Percentiles rank a stretch among this genome's conserved stretches.
These are phyloP conservation scores for Microtus ochrogaster DNA, from an alignment of 2,113 vertebrate species.

Conservation along the genomic window DNA sequence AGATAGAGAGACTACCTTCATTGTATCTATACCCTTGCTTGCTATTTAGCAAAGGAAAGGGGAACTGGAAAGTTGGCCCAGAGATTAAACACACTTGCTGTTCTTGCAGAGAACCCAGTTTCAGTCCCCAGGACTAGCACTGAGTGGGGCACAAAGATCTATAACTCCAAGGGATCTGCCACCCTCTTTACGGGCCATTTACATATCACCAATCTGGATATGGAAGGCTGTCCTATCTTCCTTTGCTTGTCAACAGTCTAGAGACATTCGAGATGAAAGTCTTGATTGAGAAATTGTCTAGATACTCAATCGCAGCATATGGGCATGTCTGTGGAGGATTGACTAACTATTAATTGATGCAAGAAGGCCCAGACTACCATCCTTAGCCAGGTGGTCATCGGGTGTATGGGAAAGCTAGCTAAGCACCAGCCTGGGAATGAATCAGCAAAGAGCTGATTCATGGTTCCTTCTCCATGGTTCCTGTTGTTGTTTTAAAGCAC, in stretches of 20 bases:
- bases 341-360: not conserved
- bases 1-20: not conserved
- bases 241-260: not conserved
- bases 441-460: too few species aligned
- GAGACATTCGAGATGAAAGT: not conserved
- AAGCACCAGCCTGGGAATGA: not conserved
- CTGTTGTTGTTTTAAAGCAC: not conserved
- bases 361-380: not conserved
- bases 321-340: not conserved
- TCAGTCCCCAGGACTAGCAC: not conserved
- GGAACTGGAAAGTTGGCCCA: not conserved
- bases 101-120: not conserved
- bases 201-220: not conserved
- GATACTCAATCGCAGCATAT: not conserved
- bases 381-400: not conserved
- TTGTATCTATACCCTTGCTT: not conserved
- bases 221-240: not conserved
- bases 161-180: not conserved
- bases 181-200: not conserved
- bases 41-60: not conserved
- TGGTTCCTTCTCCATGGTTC: not conserved
- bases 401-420: not conserved
- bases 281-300: not conserved
- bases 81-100: not conserved
- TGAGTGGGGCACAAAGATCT: not conserved